Base-by-base conservation (phyloP, 2,797 vertebrate species). In the Orientallactaga sibirica region DNA sequence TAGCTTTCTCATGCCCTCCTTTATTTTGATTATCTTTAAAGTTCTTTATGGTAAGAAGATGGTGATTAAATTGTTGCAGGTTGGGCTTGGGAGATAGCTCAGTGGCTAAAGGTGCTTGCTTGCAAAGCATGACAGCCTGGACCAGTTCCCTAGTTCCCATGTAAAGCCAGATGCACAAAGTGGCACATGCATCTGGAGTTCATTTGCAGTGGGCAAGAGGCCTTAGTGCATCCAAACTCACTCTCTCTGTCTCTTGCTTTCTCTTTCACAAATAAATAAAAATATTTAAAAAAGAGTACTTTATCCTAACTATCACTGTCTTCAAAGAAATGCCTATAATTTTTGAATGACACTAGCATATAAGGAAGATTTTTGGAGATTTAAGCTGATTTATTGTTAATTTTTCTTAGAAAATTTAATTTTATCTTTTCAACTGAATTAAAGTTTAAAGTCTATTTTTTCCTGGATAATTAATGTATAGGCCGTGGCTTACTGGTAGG, bases 1-100 rank as follows among this genome's bases (percentile, higher is more conserved):
- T 88, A 93, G 74, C 8, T 92, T 95, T 96, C 86, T 73, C 55
- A 58, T 88, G 85, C 52, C 22, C 95, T 89, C 90, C 89, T 15
- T 75, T 68, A 94, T 6, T 29, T 77, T 78, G 52, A 27, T 88
- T 95, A 95, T 33, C 37, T 73, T 84, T 92, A 61, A 81, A 58
- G 68, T 92, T 93, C 73, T 94, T 5, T 74, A 41, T 90, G 75
- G 2, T 93, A 79, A 90, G 27, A 90, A 94, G 62, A 25, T 67
- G 70, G 11, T 27, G 16, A 93, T 95, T 7, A 48, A 48, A 48
- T 8, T 48, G 48, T 48, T 48, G 6, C 48, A 48, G 5, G 48
- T 48, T 48, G 8, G 5, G 48, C 48, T 48, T 11, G 55, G 15
- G 55, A 58, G 55, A 58, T 16, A 16, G 55, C 55, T 58, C 16